phyloP scores from a whole-genome alignment of 2,888 invertebrate species.

The Vesta saturnalis region DNA sequence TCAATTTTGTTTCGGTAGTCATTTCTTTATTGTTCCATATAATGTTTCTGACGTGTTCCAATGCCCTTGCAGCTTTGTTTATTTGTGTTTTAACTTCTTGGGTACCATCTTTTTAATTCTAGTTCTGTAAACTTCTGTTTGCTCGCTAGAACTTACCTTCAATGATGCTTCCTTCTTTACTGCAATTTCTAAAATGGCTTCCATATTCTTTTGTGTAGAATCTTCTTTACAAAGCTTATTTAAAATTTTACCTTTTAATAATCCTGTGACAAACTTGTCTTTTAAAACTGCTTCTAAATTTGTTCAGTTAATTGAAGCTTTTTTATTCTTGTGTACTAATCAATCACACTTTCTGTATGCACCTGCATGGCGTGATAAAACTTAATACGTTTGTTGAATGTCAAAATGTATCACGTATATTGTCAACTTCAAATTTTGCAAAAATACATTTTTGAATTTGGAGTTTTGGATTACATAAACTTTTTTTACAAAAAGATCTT shows the following conservation, averaged over 20 bases:
- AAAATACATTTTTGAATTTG: not conserved
- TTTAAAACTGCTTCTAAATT: constrained; percentile 31
- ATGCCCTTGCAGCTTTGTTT: not conserved
- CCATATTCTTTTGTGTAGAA: constrained; percentile 6
- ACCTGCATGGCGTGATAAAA: not conserved
- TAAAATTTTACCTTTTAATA: constrained; percentile 28
- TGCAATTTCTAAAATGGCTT: constrained; percentile 24
- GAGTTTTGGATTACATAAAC: not conserved
- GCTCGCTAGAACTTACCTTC: not conserved
- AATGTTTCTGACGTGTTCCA: not conserved
- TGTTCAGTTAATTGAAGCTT: not conserved
- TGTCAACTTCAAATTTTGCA: not conserved
- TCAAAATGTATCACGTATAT: not conserved
- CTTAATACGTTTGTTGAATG: not conserved
- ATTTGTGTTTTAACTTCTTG: too few species aligned
- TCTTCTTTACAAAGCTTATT: constrained; percentile 41
- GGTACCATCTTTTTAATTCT: not conserved
- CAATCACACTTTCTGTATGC: not conserved
- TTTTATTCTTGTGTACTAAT: not conserved
- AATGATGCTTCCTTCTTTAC: constrained; percentile 26
- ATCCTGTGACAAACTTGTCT: constrained; percentile 40
- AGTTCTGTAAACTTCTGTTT: not conserved
- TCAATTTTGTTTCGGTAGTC: too few species aligned
- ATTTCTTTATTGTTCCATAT: too few species aligned
- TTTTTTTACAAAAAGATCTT: too few species aligned